These are phyloP conservation scores for Threskiornis aethiopicus DNA, from an alignment of 2,797 vertebrate genomes.

Conservation along the genomic window DNA sequence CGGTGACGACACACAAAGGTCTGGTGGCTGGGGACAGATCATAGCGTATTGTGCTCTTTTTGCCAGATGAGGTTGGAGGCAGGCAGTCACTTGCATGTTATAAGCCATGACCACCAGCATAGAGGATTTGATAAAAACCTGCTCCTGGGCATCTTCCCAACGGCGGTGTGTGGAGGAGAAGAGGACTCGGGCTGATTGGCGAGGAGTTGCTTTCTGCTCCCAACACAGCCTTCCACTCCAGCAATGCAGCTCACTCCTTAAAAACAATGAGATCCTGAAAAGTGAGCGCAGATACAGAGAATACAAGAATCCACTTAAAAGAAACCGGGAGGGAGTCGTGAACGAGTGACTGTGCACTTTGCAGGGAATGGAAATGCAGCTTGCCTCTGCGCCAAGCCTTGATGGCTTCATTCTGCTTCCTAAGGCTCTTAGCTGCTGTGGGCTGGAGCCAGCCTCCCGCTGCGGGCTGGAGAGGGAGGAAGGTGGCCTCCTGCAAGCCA, in stretches of 20 bases:
- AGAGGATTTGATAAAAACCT: neutral
- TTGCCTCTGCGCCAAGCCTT: constrained; percentile 33
- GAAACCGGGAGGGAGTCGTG: neutral
- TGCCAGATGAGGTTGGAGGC: accelerated
- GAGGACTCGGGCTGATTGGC: neutral
- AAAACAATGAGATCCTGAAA: neutral
- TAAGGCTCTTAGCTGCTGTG: neutral
- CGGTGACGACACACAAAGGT: accelerated
- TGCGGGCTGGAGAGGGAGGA: neutral
- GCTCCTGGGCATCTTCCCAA: neutral
- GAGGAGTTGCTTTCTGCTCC: neutral
- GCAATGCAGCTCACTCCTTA: neutral
- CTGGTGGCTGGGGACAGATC: neutral
- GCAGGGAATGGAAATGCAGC: neutral
- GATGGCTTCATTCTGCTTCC: neutral
- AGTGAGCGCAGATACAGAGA: accelerated
- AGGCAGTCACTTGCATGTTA: neutral
- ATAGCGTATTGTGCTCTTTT: accelerated
- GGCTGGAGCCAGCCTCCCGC: neutral
- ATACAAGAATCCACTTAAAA: neutral
- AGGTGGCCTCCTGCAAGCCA: neutral
- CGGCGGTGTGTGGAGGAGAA: accelerated
- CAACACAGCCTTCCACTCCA: neutral
- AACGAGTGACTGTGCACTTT: constrained; percentile 35
- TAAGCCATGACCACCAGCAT: neutral